phyloP scores from a whole-genome alignment of 2,113 vertebrate species.

The Budorcas taxicolor region DNA sequence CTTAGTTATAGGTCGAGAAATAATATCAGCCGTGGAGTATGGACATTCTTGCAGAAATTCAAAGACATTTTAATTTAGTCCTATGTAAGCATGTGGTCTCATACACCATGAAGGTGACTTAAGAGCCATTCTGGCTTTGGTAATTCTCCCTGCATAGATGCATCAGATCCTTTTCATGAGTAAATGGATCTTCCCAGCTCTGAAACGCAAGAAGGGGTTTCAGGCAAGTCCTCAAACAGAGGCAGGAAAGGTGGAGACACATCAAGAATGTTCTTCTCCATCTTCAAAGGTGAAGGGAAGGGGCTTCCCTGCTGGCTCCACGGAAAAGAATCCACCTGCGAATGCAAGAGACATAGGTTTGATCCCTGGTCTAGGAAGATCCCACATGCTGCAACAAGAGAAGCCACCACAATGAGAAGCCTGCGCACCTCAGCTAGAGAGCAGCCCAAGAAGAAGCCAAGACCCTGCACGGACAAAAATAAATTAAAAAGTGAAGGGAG shows the following conservation, averaged over 20 bases:
- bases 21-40: neutral
- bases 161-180: neutral
- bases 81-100: neutral
- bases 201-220: neutral
- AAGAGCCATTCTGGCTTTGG: neutral
- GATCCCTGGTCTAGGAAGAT: neutral
- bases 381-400: neutral
- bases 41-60: neutral
- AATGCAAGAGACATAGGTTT: neutral
- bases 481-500: neutral
- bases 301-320: neutral
- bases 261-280: neutral
- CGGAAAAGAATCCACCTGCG: neutral
- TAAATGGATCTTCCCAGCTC: neutral
- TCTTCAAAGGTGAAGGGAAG: neutral
- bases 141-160: neutral
- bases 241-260: neutral
- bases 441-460: neutral
- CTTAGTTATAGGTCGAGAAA: neutral
- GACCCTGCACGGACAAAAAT: neutral
- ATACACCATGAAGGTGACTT: accelerated
- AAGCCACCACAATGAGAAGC: neutral
- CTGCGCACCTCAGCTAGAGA: neutral
- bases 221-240: neutral
- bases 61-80: neutral